These are phyloP conservation scores for Spodoptera exigua DNA, from an alignment of 2,888 invertebrate species.

Conservation along the genomic window DNA sequence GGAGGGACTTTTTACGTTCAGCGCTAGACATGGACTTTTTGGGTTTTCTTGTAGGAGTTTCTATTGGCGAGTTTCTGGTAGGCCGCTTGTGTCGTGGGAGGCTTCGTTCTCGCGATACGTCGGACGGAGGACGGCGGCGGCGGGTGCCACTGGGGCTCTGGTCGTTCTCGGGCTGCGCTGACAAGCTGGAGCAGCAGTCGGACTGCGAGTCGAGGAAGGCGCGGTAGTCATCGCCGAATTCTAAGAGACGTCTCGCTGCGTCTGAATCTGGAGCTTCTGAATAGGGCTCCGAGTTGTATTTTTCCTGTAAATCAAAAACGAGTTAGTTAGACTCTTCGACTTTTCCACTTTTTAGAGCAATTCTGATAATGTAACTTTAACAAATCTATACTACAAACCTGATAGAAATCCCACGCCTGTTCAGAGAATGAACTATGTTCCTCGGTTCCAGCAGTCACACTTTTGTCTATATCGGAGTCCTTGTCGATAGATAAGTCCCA, in stretches of 20 bases:
- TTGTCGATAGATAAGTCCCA: slow-evolving; percentile 85
- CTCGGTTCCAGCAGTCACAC: slow-evolving; percentile 91
- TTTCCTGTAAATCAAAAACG: slow-evolving; percentile 91
- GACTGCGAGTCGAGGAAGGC: slow-evolving; percentile 97
- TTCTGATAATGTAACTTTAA: too few relatives aligned
- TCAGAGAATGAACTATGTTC: slow-evolving; percentile 96
- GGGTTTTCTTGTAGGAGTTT: slow-evolving; percentile 81
- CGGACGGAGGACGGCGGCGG: slow-evolving; percentile 82
- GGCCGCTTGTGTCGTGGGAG: slow-evolving; percentile 80
- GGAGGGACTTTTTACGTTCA: slow-evolving; percentile 84
- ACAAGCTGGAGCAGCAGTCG: slow-evolving; percentile 94
- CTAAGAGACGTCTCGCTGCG: slow-evolving; percentile 93
- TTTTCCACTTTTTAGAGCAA: too few relatives aligned
- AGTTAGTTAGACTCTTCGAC: neutral
- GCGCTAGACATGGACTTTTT: slow-evolving; percentile 87
- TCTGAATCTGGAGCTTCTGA: slow-evolving; percentile 96
- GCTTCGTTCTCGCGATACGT: slow-evolving; percentile 74
- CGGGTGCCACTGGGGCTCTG: slow-evolving; percentile 78
- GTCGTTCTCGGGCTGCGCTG: slow-evolving; percentile 89
- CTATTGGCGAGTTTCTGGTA: slow-evolving; percentile 78
- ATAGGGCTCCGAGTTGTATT: slow-evolving; percentile 96
- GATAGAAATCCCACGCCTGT: slow-evolving; percentile 98
- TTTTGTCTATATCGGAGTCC: slow-evolving; percentile 88
- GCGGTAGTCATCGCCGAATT: slow-evolving; percentile 97
- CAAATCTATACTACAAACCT: slow-evolving; percentile 86